Percentiles rank a stretch among this genome's conserved stretches.
phyloP scores from a whole-genome alignment of 2,113 vertebrate genomes.

The Thomomys bottae region DNA sequence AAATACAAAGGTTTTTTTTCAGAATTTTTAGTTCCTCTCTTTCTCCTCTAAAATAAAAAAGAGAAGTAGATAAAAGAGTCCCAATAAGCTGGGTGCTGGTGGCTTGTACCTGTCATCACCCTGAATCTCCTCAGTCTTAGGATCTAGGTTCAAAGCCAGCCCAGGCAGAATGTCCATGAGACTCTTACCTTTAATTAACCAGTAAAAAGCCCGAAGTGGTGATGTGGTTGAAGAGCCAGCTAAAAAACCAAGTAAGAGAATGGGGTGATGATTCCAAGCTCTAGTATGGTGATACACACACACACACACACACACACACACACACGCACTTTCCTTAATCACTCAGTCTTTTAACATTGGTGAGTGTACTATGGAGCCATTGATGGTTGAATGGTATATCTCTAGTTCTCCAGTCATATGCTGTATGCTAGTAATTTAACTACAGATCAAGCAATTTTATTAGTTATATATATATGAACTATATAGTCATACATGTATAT shows the following conservation, averaged over 20 bases:
- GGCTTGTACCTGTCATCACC: too few relatives aligned
- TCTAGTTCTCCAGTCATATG: neutral
- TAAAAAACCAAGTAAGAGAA: too few relatives aligned
- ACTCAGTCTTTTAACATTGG: neutral
- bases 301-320: too few relatives aligned
- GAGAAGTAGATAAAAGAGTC: neutral
- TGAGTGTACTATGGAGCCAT: neutral
- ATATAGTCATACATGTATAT: neutral
- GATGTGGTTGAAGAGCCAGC: too few relatives aligned
- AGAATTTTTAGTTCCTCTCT: neutral
- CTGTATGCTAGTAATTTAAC: neutral
- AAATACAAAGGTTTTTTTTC: neutral
- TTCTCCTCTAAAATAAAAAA: conserved; percentile 9
- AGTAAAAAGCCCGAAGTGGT: too few relatives aligned
- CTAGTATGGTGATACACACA: too few relatives aligned
- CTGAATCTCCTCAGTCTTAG: too few relatives aligned
- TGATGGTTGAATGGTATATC: neutral
- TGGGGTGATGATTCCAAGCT: too few relatives aligned
- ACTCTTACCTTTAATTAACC: too few relatives aligned
- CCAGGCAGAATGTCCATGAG: too few relatives aligned
- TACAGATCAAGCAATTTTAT: neutral
- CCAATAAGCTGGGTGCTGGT: too few relatives aligned
- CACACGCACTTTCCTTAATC: neutral
- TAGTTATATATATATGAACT: neutral
- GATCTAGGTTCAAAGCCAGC: too few relatives aligned